Percentiles rank a stretch among this genome's conserved stretches.
phyloP scores from a whole-genome alignment of 2,888 invertebrate genomes.

The Drosophila demipolita region DNA sequence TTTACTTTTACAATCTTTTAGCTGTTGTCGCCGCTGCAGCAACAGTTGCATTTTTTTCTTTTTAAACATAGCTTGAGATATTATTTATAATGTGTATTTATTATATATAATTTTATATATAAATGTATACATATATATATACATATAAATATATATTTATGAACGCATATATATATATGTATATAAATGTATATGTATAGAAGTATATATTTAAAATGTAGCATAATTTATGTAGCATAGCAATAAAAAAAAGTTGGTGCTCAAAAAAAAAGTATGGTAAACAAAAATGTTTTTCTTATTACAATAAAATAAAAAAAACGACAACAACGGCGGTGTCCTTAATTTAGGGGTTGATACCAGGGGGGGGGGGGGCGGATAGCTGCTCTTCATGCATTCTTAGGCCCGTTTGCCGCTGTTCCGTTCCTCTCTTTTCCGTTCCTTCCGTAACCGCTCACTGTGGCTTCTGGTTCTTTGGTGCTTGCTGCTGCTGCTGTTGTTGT shows the following conservation, averaged over 20 bases:
- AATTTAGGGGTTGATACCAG: conserved; percentile 8
- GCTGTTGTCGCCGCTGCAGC: conserved; percentile 48
- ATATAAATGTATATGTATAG: conserved; percentile 26
- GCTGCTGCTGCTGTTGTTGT: conserved; percentile 80
- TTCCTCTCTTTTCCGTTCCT: conserved; percentile 15
- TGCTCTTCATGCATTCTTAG: conserved; percentile 17
- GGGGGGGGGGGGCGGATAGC: not conserved
- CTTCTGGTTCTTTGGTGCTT: conserved; percentile 78
- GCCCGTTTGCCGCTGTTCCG: conserved; percentile 12
- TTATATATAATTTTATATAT: conserved; percentile 31
- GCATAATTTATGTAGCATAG: conserved; percentile 77
- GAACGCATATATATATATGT: conserved; percentile 4
- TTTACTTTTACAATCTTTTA: conserved; percentile 46
- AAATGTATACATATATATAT: conserved; percentile 11
- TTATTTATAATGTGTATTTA: conserved; percentile 57
- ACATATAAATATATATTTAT: conserved; percentile 25
- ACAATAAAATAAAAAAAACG: conserved; percentile 44
- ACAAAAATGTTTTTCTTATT: conserved; percentile 63
- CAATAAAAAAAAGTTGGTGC: conserved; percentile 58
- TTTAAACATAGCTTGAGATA: conserved; percentile 72
- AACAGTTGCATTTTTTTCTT: conserved; percentile 42
- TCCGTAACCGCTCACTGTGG: conserved; percentile 66
- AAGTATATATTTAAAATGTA: conserved; percentile 67
- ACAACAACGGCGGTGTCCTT: conserved; percentile 43
- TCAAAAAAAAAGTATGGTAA: conserved; percentile 58